phyloP scores from a whole-genome alignment of 2,113 vertebrate genomes.

The Sakesphorus luctuosus region DNA sequence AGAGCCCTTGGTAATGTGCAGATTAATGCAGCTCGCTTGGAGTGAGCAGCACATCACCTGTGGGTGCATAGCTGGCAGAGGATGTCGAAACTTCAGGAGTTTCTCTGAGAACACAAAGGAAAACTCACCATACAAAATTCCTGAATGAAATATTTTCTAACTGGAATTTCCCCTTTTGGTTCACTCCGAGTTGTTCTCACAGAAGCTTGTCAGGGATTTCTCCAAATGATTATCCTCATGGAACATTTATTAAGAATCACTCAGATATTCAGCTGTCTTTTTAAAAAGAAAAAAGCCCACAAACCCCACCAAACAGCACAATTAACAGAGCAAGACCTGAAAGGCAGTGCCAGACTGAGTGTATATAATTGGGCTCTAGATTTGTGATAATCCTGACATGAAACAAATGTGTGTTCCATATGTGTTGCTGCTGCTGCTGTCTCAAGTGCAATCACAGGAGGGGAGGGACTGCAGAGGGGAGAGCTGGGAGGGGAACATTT shows the following conservation, averaged over 20 bases:
- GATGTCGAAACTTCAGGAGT: fast-evolving
- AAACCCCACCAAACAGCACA: too few relatives aligned
- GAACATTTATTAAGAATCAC: background rate
- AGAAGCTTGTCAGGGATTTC: background rate
- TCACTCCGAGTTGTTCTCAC: background rate
- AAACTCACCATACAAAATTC: background rate
- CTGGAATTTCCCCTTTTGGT: background rate
- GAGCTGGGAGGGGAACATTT: background rate
- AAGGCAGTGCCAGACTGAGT: background rate
- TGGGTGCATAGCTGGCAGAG: background rate
- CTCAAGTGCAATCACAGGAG: background rate
- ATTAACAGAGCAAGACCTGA: too few relatives aligned
- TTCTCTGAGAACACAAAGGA: background rate
- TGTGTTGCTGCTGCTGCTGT: background rate
- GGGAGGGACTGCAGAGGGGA: background rate
- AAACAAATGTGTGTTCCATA: background rate
- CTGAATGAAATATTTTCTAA: background rate
- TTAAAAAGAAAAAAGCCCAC: background rate
- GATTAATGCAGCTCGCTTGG: background rate
- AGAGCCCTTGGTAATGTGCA: background rate
- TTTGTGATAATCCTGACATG: background rate
- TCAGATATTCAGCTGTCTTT: background rate
- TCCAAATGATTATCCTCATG: background rate
- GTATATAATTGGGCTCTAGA: background rate
- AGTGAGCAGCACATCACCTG: background rate